Percentiles rank a stretch among this genome's conserved stretches.
Conservation (phyloP, 1,140 invertebrate species). For the Pseudachorutes palmiensis region DNA sequence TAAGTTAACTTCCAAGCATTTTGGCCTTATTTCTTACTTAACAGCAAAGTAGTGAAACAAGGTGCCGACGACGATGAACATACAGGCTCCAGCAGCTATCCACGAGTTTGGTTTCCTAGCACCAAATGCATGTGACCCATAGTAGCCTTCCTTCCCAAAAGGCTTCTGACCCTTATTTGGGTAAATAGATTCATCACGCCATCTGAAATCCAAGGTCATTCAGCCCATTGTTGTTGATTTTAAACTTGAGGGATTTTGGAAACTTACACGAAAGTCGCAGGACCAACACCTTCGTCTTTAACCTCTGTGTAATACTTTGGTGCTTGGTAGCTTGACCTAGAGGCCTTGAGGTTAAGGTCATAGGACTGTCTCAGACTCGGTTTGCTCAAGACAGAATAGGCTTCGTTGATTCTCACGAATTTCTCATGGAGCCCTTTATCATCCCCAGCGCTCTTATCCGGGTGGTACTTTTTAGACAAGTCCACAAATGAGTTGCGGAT, state of each 20-base stretch:
- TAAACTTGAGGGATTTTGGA: neutral
- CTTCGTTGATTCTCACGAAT: constrained; percentile 56
- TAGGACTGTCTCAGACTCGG: constrained; percentile 49
- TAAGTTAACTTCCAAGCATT: too few species aligned
- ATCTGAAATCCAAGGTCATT: constrained; percentile 16
- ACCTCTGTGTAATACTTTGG: too few species aligned
- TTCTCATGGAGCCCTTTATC: constrained; percentile 45
- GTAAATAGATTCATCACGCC: constrained; percentile 33
- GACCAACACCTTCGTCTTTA: too few species aligned
- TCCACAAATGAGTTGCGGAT: constrained; percentile 24
- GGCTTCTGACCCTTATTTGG: constrained; percentile 14
- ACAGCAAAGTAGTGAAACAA: neutral
- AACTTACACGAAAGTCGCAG: neutral
- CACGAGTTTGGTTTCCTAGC: neutral
- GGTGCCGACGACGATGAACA: neutral
- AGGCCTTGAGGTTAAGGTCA: constrained; percentile 44
- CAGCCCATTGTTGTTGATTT: neutral
- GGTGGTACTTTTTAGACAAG: constrained; percentile 45
- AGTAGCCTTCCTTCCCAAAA: constrained; percentile 43
- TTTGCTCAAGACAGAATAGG: constrained; percentile 54
- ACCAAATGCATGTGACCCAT: constrained; percentile 52
- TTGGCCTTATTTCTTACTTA: neutral
- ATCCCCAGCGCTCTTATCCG: constrained; percentile 49
- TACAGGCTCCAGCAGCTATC: neutral
- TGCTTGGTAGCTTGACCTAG: neutral